Percentiles rank a stretch among this genome's conserved stretches.
Evolutionary conservation across 2,113 vertebrate genomes (phyloP).

Genomic region (Sphyrna mokarran): DNA sequence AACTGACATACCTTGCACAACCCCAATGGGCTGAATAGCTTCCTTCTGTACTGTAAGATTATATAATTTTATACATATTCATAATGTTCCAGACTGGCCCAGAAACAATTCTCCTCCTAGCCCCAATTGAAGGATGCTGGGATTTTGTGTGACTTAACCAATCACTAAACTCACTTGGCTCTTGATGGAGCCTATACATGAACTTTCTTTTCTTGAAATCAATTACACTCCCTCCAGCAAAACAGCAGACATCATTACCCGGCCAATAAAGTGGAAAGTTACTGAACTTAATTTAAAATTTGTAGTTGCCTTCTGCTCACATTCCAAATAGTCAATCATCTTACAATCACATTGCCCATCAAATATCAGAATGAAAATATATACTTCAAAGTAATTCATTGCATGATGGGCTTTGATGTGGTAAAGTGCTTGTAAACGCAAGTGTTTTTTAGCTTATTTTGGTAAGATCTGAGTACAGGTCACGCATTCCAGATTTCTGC

Average conservation of each 20-base stretch:
- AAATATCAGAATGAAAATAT: neutral
- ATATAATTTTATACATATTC: neutral
- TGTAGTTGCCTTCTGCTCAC: neutral
- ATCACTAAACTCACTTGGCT: neutral
- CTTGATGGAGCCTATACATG: neutral
- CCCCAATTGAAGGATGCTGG: neutral
- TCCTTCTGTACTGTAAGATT: neutral
- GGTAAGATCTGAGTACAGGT: neutral
- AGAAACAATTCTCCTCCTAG: neutral
- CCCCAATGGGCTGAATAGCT: neutral
- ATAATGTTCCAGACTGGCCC: neutral
- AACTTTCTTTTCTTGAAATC: neutral
- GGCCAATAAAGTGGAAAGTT: neutral
- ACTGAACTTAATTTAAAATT: neutral
- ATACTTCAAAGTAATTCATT: neutral
- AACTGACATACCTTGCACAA: no score
- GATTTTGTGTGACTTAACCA: neutral
- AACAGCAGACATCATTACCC: neutral
- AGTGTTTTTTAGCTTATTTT: slow-evolving; percentile 20
- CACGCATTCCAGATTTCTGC: slow-evolving; percentile 4
- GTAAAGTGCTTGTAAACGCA: neutral
- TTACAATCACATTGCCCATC: neutral
- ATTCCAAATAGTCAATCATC: neutral
- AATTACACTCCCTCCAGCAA: neutral
- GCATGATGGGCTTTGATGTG: neutral